Percentiles rank a stretch among this genome's conserved stretches.
Conservation (phyloP, 2,113 vertebrate species). For the Orthonyx spaldingii region DNA sequence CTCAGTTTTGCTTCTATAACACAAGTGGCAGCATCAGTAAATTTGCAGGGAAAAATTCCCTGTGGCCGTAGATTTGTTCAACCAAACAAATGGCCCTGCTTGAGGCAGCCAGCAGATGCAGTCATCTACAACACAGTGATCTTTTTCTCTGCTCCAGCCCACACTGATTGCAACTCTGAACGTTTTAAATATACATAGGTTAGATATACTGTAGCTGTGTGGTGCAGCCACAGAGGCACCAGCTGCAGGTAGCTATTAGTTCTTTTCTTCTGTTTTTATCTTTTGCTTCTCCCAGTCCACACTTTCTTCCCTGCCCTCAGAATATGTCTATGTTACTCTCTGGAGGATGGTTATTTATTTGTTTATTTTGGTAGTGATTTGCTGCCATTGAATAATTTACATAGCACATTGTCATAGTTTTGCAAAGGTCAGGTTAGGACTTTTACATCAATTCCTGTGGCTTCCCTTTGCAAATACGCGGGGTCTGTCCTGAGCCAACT, state of each 20-base stretch:
- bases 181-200: neutral
- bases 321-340: neutral
- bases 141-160: neutral
- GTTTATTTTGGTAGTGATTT: neutral
- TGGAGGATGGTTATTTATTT: neutral
- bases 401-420: neutral
- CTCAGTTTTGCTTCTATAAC: conserved; percentile 20
- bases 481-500: neutral
- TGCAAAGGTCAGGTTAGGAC: neutral
- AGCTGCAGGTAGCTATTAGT: neutral
- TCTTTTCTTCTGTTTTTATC: neutral
- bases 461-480: neutral
- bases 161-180: neutral
- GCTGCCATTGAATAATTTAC: neutral
- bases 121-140: neutral
- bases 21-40: neutral
- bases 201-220: neutral
- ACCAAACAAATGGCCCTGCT: conserved; percentile 40
- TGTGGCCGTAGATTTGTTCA: conserved; percentile 37
- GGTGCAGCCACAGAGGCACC: neutral
- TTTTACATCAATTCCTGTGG: neutral
- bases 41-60: conserved; percentile 45
- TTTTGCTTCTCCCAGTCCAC: neutral
- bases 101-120: conserved; percentile 25
- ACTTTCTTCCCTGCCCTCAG: neutral